Conservation (phyloP, 2,113 vertebrate genomes). For the Epinephelus cyanopodus region DNA sequence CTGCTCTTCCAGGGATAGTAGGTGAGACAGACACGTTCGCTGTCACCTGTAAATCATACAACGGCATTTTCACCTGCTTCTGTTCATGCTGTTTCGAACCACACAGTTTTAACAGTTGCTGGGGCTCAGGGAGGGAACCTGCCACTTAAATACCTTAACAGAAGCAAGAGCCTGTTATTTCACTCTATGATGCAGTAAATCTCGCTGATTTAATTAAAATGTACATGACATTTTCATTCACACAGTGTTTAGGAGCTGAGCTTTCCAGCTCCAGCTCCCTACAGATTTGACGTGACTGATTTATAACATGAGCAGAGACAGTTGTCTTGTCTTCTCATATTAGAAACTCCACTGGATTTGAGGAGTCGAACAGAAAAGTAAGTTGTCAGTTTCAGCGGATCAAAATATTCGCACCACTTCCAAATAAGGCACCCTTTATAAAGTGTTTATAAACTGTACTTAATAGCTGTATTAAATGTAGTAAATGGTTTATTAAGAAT, state of each 20-base stretch:
- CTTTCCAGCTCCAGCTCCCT: constrained; percentile 31
- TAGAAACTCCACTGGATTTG: neutral
- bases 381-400: neutral
- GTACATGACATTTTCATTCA: constrained; percentile 56
- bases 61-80: constrained; percentile 55
- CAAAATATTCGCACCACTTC: constrained; percentile 6
- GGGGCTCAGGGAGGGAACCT: neutral
- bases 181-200: constrained; percentile 60
- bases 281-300: constrained; percentile 41
- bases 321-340: constrained; percentile 10
- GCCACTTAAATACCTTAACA: constrained; percentile 53
- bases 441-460: neutral
- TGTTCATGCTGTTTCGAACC: constrained; percentile 53
- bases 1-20: constrained; percentile 27
- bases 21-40: constrained; percentile 29
- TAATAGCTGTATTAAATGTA: neutral
- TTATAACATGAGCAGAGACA: constrained; percentile 38
- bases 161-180: constrained; percentile 27
- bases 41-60: constrained; percentile 67
- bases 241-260: constrained; percentile 5
- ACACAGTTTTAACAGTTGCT: constrained; percentile 42
- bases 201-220: constrained; percentile 64
- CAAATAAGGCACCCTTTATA: neutral
- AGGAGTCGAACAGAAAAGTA: neutral
- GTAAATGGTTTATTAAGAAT: neutral